Evolutionary conservation across 1,140 invertebrate genomes (phyloP).

Genomic region (Melipona quadrifasciata): DNA sequence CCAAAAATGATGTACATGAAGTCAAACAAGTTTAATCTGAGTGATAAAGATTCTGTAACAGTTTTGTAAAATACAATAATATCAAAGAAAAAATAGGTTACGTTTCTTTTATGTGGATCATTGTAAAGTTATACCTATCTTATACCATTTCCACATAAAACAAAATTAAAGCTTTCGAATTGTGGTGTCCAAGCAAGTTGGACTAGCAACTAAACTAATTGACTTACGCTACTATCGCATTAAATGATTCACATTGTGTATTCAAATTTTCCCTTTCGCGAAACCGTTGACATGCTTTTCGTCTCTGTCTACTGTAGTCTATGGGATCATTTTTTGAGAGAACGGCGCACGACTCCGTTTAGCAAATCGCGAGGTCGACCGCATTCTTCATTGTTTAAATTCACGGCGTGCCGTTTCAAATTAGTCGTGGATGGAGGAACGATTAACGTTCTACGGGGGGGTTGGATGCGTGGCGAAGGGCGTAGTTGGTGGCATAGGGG

Average conservation of each 20-base stretch:
- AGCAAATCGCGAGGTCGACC: conserved; percentile 62
- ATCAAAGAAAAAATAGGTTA: too few species aligned
- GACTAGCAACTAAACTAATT: too few species aligned
- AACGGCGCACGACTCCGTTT: not conserved
- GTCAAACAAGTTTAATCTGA: too few species aligned
- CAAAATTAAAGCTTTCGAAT: too few species aligned
- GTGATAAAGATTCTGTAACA: too few species aligned
- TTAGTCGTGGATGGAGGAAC: conserved; percentile 75
- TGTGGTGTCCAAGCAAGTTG: too few species aligned
- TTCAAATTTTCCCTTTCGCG: not conserved
- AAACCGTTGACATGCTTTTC: not conserved
- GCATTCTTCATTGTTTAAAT: conserved; percentile 75
- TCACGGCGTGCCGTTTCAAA: conserved; percentile 70
- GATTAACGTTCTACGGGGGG: conserved; percentile 71
- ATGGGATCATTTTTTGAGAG: not conserved
- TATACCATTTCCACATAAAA: too few species aligned
- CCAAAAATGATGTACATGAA: too few species aligned
- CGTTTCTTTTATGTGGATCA: too few species aligned
- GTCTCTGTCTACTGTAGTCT: not conserved
- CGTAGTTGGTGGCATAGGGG: conserved; percentile 67
- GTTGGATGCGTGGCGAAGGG: conserved; percentile 41
- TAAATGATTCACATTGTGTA: not conserved
- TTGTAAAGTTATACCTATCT: too few species aligned
- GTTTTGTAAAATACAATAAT: too few species aligned
- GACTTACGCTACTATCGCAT: too few species aligned